A percentile compares a stretch with the other conserved stretches of the same genome.
Conservation (phyloP, 2,888 invertebrate species). For the Hydrotaea diabolus region DNA sequence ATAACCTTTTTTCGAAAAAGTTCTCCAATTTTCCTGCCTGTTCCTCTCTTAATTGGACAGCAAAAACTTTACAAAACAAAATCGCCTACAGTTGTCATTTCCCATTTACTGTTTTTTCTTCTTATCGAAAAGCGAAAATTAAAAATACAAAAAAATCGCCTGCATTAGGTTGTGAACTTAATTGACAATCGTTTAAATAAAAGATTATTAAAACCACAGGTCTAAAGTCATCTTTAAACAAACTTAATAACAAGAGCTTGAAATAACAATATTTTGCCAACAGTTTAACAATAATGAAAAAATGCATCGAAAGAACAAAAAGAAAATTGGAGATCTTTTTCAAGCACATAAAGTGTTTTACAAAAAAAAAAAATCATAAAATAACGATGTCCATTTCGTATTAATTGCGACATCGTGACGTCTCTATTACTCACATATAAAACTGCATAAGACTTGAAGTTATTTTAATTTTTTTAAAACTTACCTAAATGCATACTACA, state of each 20-base stretch:
- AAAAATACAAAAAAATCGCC: slow-evolving; percentile 51
- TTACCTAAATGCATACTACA: no score
- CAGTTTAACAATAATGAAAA: slow-evolving; percentile 7
- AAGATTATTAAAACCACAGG: slow-evolving; percentile 54
- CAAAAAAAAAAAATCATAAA: no score
- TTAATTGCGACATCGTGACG: no score
- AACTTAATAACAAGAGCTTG: slow-evolving; percentile 57
- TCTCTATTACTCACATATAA: no score
- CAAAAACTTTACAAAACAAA: background rate
- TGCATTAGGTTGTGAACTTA: slow-evolving; percentile 66
- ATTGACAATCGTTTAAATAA: slow-evolving; percentile 65
- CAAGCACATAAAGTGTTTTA: no score
- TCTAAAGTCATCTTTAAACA: slow-evolving; percentile 44
- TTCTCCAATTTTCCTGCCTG: background rate
- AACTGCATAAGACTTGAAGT: no score
- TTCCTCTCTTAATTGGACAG: background rate
- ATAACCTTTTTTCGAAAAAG: background rate
- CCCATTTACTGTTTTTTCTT: background rate
- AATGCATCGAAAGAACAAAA: slow-evolving; percentile 27
- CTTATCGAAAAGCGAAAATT: background rate
- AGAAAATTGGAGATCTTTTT: slow-evolving; percentile 31
- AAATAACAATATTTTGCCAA: slow-evolving; percentile 64
- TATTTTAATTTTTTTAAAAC: no score
- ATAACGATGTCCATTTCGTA: no score
- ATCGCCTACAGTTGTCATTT: background rate